These are phyloP conservation scores for Gymnoscopelus braueri DNA, from an alignment of 2,797 vertebrate species.

Conservation along the genomic window DNA sequence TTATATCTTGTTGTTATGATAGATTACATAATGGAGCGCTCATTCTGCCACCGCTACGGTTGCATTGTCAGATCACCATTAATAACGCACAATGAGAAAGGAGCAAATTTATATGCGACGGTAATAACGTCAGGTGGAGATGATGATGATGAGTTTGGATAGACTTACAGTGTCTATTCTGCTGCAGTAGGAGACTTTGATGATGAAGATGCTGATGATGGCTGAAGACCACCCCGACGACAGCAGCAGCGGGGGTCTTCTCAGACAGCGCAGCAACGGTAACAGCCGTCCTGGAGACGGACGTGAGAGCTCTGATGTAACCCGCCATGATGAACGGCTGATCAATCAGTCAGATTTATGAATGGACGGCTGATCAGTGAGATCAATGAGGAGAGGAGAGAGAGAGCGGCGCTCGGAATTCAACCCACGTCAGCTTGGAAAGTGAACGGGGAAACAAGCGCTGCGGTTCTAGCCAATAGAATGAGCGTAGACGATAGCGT, in stretches of 20 bases:
- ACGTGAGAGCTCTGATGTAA: conserved; percentile 76
- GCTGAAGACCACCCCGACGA: conserved; percentile 63
- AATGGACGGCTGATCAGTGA: conserved; percentile 28
- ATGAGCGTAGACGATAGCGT: too few species aligned
- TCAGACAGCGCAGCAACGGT: conserved; percentile 50
- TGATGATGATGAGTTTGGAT: too few species aligned
- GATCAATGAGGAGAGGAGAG: conserved; percentile 8
- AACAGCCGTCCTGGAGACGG: conserved; percentile 57
- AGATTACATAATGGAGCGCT: too few species aligned
- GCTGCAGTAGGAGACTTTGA: too few species aligned
- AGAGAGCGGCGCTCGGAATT: background rate
- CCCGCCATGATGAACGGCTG: conserved; percentile 77
- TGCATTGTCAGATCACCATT: too few species aligned
- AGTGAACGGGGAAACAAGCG: background rate
- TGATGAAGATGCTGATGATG: conserved; percentile 50
- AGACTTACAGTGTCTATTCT: conserved; percentile 85
- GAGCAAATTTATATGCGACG: too few species aligned
- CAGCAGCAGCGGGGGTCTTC: conserved; percentile 62
- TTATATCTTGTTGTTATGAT: too few species aligned
- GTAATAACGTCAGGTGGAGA: too few species aligned
- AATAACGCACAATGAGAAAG: too few species aligned
- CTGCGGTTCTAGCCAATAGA: conserved; percentile 26
- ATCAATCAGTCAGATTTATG: background rate
- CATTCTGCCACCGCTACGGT: too few species aligned
- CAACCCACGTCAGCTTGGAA: conserved; percentile 40